phyloP scores from a whole-genome alignment of 92 coral and sea anemone species.

The Montipora capitata region DNA sequence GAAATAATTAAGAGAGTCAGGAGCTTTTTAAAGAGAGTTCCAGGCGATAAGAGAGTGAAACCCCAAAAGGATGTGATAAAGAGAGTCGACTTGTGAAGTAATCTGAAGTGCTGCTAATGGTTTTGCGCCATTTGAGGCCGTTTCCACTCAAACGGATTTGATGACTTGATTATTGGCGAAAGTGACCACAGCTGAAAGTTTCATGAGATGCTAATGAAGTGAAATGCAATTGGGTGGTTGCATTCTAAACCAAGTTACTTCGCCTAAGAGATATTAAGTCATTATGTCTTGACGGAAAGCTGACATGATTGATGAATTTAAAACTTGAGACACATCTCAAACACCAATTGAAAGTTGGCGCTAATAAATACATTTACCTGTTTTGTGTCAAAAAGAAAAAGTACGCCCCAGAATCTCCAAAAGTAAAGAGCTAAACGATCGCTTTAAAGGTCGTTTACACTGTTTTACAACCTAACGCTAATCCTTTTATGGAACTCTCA shows the following conservation, averaged over 20 bases:
- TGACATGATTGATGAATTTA: conserved; percentile 89
- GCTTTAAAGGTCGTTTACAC: conserved; percentile 4
- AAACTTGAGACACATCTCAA: conserved; percentile 69
- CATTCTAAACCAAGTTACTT: conserved; percentile 83
- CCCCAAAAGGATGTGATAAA: conserved; percentile 54
- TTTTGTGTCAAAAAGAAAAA: conserved; percentile 6
- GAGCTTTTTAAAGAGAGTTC: conserved; percentile 55
- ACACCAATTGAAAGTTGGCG: conserved; percentile 77
- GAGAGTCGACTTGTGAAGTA: conserved; percentile 40
- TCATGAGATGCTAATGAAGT: conserved; percentile 93
- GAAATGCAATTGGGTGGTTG: conserved; percentile 86
- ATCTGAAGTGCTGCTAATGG: conserved; percentile 69
- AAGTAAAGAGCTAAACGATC: conserved; percentile 9
- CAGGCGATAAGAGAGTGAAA: conserved; percentile 52
- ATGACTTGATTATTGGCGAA: conserved; percentile 94
- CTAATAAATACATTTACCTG: conserved; percentile 37
- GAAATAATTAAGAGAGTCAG: conserved; percentile 63
- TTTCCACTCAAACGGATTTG: conserved; percentile 81
- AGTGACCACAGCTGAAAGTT: conserved; percentile 91
- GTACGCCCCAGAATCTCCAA: not conserved
- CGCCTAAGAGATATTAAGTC: conserved; percentile 94
- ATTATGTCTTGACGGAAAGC: conserved; percentile 91
- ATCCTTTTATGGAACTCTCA: conserved; percentile 22
- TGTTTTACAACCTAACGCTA: not conserved
- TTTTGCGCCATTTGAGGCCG: conserved; percentile 72